A percentile compares a stretch with the other conserved stretches of the same genome.
phyloP scores from a whole-genome alignment of 2,113 vertebrate genomes.

The Diadophis punctatus region DNA sequence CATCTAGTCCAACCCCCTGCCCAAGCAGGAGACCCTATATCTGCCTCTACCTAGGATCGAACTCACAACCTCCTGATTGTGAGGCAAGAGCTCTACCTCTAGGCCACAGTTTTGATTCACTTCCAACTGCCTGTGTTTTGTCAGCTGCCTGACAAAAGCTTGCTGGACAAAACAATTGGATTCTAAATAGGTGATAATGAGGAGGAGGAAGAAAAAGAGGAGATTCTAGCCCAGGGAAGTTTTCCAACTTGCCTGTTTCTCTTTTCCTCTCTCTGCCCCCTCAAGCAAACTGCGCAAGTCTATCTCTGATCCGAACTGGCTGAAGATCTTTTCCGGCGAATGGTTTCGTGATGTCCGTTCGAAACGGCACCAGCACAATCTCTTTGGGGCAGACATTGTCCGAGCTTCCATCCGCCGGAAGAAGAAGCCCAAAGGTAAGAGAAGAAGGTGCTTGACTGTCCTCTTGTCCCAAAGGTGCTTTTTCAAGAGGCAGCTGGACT shows the following conservation, averaged over 20 bases:
- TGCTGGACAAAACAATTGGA: background rate
- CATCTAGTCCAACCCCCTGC: too few species aligned
- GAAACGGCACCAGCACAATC: conserved; percentile 72
- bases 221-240: background rate
- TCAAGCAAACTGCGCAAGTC: conserved; percentile 77
- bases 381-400: conserved; percentile 78
- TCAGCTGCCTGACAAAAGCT: background rate
- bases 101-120: background rate
- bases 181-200: background rate
- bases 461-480: background rate
- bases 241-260: fast-evolving
- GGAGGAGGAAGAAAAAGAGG: background rate
- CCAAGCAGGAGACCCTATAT: too few species aligned
- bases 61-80: too few species aligned
- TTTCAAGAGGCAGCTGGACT: too few species aligned
- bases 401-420: conserved; percentile 83
- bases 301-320: conserved; percentile 68
- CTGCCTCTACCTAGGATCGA: too few species aligned
- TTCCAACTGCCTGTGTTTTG: background rate
- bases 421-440: conserved; percentile 75
- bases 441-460: background rate
- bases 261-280: background rate
- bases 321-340: conserved; percentile 79
- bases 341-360: conserved; percentile 85
- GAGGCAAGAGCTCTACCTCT: too few species aligned